phyloP scores from a whole-genome alignment of 2,797 vertebrate species.

The Trematomus bernacchii region DNA sequence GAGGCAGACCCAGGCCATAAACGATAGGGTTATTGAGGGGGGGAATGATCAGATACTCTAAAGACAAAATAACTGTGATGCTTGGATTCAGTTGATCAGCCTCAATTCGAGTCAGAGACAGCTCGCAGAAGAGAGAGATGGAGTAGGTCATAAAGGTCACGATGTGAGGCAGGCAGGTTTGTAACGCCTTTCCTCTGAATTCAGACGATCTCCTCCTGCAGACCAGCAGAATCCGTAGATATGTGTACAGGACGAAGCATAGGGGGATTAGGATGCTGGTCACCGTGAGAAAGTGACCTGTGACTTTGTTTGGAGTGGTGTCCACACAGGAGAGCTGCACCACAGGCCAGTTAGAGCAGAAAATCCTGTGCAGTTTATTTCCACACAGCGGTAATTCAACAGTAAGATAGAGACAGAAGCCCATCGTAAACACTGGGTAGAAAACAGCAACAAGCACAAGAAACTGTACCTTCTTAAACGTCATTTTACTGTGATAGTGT shows the following conservation, averaged over 20 bases:
- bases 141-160: slow-evolving; percentile 16
- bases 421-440: slow-evolving; percentile 2
- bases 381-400: slow-evolving; percentile 16
- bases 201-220: slow-evolving; percentile 25
- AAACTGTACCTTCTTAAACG: background rate
- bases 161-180: slow-evolving; percentile 36
- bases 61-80: background rate
- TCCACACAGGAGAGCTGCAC: slow-evolving; percentile 44
- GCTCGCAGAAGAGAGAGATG: background rate
- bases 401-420: background rate
- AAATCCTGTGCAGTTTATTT: background rate
- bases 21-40: too few species aligned
- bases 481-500: slow-evolving; percentile 60
- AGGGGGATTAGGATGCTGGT: background rate
- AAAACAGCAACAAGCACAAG: slow-evolving; percentile 3
- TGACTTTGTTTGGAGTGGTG: background rate
- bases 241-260: slow-evolving; percentile 29
- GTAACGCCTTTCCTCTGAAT: slow-evolving; percentile 21
- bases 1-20: slow-evolving; percentile 4
- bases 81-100: background rate
- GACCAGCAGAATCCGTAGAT: slow-evolving; percentile 19
- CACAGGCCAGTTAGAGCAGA: slow-evolving; percentile 27
- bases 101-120: background rate
- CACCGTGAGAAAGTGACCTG: accelerated
- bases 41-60: slow-evolving; percentile 5